phyloP scores from a whole-genome alignment of 2,888 invertebrate species.

The Polia nebulosa region DNA sequence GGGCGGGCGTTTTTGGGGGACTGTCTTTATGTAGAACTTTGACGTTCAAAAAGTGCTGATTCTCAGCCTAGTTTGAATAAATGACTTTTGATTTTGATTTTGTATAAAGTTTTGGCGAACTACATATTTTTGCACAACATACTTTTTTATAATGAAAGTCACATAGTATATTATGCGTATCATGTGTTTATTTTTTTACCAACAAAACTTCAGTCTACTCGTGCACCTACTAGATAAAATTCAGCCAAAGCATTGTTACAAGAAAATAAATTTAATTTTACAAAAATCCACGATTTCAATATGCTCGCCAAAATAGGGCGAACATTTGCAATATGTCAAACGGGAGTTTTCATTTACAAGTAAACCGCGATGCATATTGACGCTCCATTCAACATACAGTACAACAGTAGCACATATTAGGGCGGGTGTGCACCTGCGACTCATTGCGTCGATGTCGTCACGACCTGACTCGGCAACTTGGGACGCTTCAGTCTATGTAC shows the following conservation, averaged over 20 bases:
- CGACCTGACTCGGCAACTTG: slow-evolving; percentile 71
- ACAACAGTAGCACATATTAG: slow-evolving; percentile 78
- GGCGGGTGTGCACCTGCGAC: slow-evolving; percentile 79
- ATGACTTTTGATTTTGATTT: no score
- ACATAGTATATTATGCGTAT: no score
- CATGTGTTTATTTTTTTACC: background rate
- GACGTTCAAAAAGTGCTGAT: no score
- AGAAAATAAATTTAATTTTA: slow-evolving; percentile 34
- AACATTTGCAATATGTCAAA: slow-evolving; percentile 56
- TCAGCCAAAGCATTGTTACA: slow-evolving; percentile 4
- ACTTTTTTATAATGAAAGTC: background rate
- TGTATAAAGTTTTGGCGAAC: background rate
- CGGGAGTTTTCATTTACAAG: slow-evolving; percentile 60
- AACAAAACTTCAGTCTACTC: background rate
- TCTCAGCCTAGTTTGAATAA: no score
- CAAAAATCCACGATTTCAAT: slow-evolving; percentile 51
- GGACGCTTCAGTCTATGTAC: slow-evolving; percentile 69
- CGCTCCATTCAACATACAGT: slow-evolving; percentile 69
- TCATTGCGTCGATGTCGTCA: slow-evolving; percentile 70
- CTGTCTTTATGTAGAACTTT: no score
- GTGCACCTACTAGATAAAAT: slow-evolving; percentile 1
- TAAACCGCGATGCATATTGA: slow-evolving; percentile 54
- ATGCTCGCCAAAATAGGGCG: slow-evolving; percentile 33
- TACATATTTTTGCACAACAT: no score
- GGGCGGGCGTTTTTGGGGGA: no score